These are phyloP conservation scores for Xiphophorus hellerii DNA, from an alignment of 2,113 vertebrate genomes.

Conservation along the genomic window DNA sequence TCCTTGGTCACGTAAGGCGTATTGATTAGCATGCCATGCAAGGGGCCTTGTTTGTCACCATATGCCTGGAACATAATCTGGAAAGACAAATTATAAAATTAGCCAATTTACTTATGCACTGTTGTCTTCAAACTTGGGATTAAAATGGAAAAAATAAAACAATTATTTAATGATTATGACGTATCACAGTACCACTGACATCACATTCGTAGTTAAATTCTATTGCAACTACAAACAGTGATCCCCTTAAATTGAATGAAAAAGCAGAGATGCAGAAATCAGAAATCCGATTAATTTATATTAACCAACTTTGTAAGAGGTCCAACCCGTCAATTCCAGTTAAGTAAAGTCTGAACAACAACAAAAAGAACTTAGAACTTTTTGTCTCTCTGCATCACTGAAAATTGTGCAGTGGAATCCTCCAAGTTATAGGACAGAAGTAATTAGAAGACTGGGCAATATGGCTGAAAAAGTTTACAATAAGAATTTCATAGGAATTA, in stretches of 20 bases:
- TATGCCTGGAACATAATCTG: conserved; percentile 99
- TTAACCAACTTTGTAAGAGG: too few species aligned
- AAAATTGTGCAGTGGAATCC: too few species aligned
- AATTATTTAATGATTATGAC: not conserved
- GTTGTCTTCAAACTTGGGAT: not conserved
- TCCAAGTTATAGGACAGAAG: too few species aligned
- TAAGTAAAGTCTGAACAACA: too few species aligned
- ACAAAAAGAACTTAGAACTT: too few species aligned
- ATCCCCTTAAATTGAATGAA: too few species aligned
- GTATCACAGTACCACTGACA: not conserved
- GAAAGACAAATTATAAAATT: not conserved
- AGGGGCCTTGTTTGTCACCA: conserved; percentile 95
- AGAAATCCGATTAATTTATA: too few species aligned
- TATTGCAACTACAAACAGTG: not conserved
- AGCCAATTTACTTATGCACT: conserved; percentile 12
- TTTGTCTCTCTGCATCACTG: not conserved
- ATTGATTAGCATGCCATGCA: conserved; percentile 99
- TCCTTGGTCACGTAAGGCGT: conserved; percentile 97
- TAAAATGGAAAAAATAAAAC: not conserved
- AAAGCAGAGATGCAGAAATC: too few species aligned
- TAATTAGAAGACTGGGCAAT: too few species aligned
- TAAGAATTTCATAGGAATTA: too few species aligned
- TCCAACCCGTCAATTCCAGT: too few species aligned
- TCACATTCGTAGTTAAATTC: not conserved
- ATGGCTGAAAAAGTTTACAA: too few species aligned